phyloP scores from a whole-genome alignment of 2,888 invertebrate species.

The Apotomis betuletana region DNA sequence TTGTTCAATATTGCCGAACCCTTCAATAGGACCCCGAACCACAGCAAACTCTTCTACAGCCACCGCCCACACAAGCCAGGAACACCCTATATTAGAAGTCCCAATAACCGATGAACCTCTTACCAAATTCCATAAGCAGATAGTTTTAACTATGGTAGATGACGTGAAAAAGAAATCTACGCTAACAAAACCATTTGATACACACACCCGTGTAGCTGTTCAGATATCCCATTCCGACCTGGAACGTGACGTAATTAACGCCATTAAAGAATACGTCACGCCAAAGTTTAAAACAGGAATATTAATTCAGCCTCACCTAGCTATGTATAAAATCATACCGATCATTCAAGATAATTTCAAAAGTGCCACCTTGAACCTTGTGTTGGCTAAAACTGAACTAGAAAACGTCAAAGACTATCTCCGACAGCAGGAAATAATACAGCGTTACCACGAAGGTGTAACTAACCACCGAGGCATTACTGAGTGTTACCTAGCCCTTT shows the following conservation, averaged over 20 bases:
- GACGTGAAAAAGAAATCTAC: not conserved
- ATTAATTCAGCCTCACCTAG: not conserved
- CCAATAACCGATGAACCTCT: not conserved
- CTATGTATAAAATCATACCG: slow-evolving; percentile 39
- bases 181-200: slow-evolving; percentile 10
- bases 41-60: not conserved
- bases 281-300: slow-evolving; percentile 37
- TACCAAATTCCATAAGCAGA: slow-evolving; percentile 9
- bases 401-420: slow-evolving; percentile 41
- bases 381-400: slow-evolving; percentile 19
- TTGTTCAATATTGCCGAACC: not conserved
- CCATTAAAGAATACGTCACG: slow-evolving; percentile 36
- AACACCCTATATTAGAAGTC: slow-evolving; percentile 1
- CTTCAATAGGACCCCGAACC: not conserved
- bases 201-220: slow-evolving; percentile 2
- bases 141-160: not conserved
- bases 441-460: slow-evolving; percentile 35
- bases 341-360: slow-evolving; percentile 41
- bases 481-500: slow-evolving; percentile 41
- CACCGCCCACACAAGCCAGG: not conserved
- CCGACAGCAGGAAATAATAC: slow-evolving; percentile 33
- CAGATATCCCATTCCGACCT: not conserved
- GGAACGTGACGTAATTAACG: slow-evolving; percentile 27
- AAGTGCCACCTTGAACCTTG: slow-evolving; percentile 41
- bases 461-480: slow-evolving; percentile 42